Percentiles rank a stretch among this genome's conserved stretches.
Conservation (phyloP, 2,888 invertebrate species). For the Cryptocheilus praepositus region DNA sequence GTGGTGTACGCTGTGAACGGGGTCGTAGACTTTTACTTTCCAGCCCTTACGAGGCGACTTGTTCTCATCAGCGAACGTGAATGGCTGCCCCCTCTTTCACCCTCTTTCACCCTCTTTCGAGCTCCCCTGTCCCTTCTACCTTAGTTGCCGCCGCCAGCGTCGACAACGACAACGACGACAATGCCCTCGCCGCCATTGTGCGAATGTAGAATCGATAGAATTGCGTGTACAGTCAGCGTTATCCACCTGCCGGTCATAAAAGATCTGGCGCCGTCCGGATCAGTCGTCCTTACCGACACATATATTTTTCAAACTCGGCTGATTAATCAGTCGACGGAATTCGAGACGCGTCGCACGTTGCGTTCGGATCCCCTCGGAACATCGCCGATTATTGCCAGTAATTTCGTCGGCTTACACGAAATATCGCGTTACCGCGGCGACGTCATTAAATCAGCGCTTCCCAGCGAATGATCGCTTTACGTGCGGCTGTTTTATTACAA, state of each 20-base stretch:
- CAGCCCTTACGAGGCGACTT: conserved; percentile 49
- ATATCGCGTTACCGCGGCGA: no score
- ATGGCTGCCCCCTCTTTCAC: conserved; percentile 36
- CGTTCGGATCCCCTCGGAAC: neutral
- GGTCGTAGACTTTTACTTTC: conserved; percentile 56
- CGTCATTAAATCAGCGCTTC: no score
- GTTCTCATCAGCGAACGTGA: conserved; percentile 54
- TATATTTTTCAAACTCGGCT: conserved; percentile 16
- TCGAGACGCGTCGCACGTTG: neutral
- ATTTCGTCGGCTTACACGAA: no score
- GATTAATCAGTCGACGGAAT: conserved; percentile 10
- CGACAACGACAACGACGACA: conserved; percentile 29
- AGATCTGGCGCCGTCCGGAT: conserved; percentile 62
- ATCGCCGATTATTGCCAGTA: no score
- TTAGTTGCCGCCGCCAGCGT: neutral
- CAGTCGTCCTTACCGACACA: conserved; percentile 8
- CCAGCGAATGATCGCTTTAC: no score
- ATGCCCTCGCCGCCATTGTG: conserved; percentile 53
- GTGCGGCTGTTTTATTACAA: no score
- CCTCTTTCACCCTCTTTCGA: neutral
- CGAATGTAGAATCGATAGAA: conserved; percentile 67
- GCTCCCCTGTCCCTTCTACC: conserved; percentile 37
- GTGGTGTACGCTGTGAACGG: conserved; percentile 24
- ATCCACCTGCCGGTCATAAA: conserved; percentile 68
- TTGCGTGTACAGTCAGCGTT: conserved; percentile 68